These are phyloP conservation scores for Tragelaphus scriptus DNA, from an alignment of 2,113 vertebrate species.

Conservation along the genomic window DNA sequence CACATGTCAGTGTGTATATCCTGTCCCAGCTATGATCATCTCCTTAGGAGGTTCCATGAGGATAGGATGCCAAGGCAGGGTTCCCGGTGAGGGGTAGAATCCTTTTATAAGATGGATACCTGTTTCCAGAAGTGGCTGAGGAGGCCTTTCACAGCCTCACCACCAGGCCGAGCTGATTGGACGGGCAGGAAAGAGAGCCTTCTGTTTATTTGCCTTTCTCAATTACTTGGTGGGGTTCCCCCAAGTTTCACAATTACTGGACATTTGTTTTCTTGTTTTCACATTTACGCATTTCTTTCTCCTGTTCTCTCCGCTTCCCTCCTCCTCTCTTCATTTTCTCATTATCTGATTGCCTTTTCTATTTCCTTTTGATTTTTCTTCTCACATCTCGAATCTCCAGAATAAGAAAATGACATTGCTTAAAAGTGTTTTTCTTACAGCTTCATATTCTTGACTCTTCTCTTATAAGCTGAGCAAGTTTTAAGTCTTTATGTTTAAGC, in stretches of 20 bases:
- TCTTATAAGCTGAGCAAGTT: neutral
- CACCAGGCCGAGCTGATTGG: accelerated
- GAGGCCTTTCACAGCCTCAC: neutral
- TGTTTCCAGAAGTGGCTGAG: neutral
- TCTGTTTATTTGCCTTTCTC: neutral
- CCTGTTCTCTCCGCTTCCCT: neutral
- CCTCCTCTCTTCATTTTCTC: neutral
- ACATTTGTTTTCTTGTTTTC: neutral
- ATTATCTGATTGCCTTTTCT: neutral
- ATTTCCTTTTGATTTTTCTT: neutral
- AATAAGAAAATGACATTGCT: neutral
- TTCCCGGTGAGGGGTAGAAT: neutral
- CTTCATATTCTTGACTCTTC: neutral
- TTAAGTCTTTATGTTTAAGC: neutral
- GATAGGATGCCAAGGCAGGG: neutral
- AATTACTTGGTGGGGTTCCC: too few relatives aligned
- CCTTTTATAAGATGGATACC: neutral
- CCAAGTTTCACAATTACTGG: neutral
- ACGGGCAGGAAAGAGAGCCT: neutral
- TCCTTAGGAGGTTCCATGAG: neutral
- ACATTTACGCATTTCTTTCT: neutral
- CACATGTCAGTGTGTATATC: accelerated
- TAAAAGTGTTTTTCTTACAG: neutral
- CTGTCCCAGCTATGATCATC: too few relatives aligned
- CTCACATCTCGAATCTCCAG: neutral